phyloP scores from a whole-genome alignment of 2,888 invertebrate species.

The Cryptus viduatorius region DNA sequence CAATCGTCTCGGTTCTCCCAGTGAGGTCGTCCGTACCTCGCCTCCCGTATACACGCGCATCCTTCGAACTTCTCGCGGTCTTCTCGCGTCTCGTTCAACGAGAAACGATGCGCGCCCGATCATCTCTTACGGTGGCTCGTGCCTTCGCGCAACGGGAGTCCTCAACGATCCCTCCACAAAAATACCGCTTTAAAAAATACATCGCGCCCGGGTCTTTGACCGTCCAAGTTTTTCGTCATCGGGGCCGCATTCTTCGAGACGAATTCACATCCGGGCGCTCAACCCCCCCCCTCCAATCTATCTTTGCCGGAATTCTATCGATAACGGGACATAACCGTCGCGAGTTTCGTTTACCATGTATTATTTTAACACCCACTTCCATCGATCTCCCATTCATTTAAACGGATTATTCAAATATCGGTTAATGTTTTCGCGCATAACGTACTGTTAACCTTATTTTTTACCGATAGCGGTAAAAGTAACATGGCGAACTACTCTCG shows the following conservation, averaged over 20 bases:
- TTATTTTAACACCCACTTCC: not conserved
- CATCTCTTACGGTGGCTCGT: not conserved
- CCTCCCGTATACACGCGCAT: not conserved
- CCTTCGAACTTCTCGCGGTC: not conserved
- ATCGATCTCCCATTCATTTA: not conserved
- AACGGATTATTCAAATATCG: not conserved
- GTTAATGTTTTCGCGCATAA: not conserved
- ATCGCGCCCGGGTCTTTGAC: slow-evolving; percentile 51
- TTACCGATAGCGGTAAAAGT: slow-evolving; percentile 3
- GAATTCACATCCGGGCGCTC: not conserved
- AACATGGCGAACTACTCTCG: slow-evolving; percentile 11
- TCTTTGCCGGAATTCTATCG: not conserved
- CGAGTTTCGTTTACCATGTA: not conserved
- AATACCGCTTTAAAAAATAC: not conserved
- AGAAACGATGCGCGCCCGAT: slow-evolving; percentile 1
- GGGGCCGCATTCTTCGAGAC: slow-evolving; percentile 64
- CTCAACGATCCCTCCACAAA: not conserved
- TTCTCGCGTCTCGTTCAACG: not conserved
- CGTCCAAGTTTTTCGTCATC: slow-evolving; percentile 63
- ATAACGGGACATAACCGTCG: not conserved
- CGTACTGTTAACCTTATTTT: not conserved
- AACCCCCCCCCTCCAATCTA: not conserved
- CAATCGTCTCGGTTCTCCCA: slow-evolving; percentile 45
- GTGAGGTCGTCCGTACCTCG: not conserved
- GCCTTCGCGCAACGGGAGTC: not conserved